Base-by-base conservation (phyloP, 53 echinoderm and acorn worm species). In the Antedon mediterranea region DNA sequence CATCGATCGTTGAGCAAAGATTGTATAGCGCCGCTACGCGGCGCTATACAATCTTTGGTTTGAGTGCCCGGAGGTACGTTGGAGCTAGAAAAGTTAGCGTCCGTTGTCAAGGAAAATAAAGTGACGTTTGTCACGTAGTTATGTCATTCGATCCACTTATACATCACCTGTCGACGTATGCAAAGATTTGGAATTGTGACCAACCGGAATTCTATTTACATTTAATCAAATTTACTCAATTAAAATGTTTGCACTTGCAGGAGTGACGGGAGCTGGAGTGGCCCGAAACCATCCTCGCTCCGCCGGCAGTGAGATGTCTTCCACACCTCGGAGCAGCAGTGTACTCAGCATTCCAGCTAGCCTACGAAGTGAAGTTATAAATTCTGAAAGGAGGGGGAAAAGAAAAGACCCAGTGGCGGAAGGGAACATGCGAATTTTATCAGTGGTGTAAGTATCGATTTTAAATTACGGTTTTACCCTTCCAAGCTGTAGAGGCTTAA, bases 391-490 rank as follows among this genome's bases (percentile, higher is more conserved):
- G 34, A 32, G 78, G 14, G 57, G 57, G 57, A 57, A 57, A 57
- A 57, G 57, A 26, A 57, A 57, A 18, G 57, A 57, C 20, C 86
- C 86, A 26, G 73, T 73, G 4, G 73, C 86, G 0, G 86, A 86
- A 72, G 86, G 86, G 27, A 86, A 86, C 34, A 31, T 86, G 44
- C 81, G 81, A 0, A 31, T 86, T 31, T 43, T 77, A 18, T 71
- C 78, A 78, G 78, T 73, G 14, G 86, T 86, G 86, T 86, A 43
- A 86, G 86, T n/a, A n/a, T n/a, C n/a, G n/a, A n/a, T n/a, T n/a
- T n/a, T n/a, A n/a, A n/a, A n/a, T n/a, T n/a, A n/a, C n/a, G n/a
- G n/a, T n/a, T n/a, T n/a, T n/a, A n/a, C n/a, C n/a, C n/a, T n/a
- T n/a, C 57, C 23, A 57, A 11, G 57, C 57, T 57, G 57, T 8